A percentile compares a stretch with the other conserved stretches of the same genome.
phyloP scores from a whole-genome alignment of 2,113 vertebrate species.

The Hepsetus odoe region DNA sequence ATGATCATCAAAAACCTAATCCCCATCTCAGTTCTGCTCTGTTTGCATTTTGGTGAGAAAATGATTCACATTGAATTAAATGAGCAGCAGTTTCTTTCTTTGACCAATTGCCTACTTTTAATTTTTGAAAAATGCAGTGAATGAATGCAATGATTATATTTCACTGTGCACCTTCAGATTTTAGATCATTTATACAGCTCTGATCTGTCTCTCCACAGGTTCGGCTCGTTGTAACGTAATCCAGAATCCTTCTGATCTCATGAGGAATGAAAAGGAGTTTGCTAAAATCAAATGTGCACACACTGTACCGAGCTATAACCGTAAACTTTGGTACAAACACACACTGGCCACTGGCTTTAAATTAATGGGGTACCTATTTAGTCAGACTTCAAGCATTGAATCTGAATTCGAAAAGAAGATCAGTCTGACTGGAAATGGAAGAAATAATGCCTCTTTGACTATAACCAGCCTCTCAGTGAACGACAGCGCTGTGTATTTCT shows the following conservation, averaged over 20 bases:
- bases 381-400: not conserved
- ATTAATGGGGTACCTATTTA: constrained; percentile 37
- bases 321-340: constrained; percentile 51
- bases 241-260: constrained; percentile 17
- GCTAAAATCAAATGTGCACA: constrained; percentile 25
- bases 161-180: too few species aligned
- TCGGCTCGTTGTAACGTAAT: not conserved
- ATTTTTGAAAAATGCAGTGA: too few species aligned
- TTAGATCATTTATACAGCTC: not conserved
- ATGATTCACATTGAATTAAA: too few species aligned
- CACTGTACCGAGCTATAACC: not conserved
- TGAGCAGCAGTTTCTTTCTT: too few species aligned
- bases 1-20: too few species aligned
- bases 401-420: constrained; percentile 15
- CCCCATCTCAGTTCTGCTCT: not conserved
- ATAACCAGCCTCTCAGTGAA: not conserved
- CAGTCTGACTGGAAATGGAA: constrained; percentile 29
- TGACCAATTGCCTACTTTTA: too few species aligned
- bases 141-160: too few species aligned
- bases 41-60: too few species aligned
- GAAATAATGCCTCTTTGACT: constrained; percentile 11
- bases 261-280: not conserved
- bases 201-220: constrained; percentile 21
- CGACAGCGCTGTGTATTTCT: constrained; percentile 39
- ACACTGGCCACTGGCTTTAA: constrained; percentile 5